Base-by-base conservation (phyloP, 2,797 vertebrate genomes). In the Threskiornis aethiopicus region DNA sequence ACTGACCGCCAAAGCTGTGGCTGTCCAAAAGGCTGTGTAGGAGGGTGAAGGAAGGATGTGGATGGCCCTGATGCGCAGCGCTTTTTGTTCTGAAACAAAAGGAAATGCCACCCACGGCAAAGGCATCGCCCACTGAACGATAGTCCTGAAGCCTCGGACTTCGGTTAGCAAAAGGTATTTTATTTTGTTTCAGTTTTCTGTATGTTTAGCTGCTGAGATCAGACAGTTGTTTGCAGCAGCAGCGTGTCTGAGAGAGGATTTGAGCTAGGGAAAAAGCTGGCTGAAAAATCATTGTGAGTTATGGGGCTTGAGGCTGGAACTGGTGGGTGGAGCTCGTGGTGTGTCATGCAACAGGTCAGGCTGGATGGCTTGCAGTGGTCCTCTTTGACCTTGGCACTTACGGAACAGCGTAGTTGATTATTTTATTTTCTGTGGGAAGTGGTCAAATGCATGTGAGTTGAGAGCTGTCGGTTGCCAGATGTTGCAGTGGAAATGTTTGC, bases 321-420 rank as follows among this genome's bases (percentile, higher is more conserved):
- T 35, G 42, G 57, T 10, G n/a, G 51, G 20, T 61, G 59, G 44
- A 73, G n/a, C 76, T 90, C 0, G 0, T 26, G 78, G 22, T 35
- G 44, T 79, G 51, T 73, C 35, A 16, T 0, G 1, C 25, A 72
- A 1, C 49, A 44, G 39, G 46, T 62, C 12, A 1, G 55, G 11
- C 35, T 21, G 51, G 33, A 6, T 18, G 41, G 26, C 21, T 94
- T 26, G 24, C 6, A 8, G 2, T 12, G 52, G 25, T 89, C n/a
- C 41, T 14, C 47, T 51, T 58, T 55, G 64, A 44, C 84, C 44
- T 58, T 58, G 55, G 28, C 22, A 12, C 35, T 72, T 21, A 5
- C 0, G 5, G n/a, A 57, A 26, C 52, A 35, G 5, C 2, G 5
- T 11, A 26, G 6, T 28, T 22, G 1, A 16, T 33, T 64, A 1